Conservation (phyloP, 2,888 invertebrate genomes). For the Nymphalis polychloros region DNA sequence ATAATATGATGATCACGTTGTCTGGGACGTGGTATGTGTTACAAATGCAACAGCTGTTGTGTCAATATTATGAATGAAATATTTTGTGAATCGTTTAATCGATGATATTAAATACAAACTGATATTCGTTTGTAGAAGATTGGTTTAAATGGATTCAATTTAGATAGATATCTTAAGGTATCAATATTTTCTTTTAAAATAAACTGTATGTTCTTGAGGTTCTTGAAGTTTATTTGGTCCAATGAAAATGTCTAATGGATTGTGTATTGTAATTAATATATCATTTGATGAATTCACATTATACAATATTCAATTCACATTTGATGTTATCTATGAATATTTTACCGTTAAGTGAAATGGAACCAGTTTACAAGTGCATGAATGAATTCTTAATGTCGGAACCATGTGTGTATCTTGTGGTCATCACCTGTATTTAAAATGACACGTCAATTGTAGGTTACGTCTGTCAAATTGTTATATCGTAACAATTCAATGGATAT, state of each 20-base stretch:
- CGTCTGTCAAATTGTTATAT: background rate
- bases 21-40: slow-evolving; percentile 22
- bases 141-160: too few relatives aligned
- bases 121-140: too few relatives aligned
- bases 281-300: background rate
- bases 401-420: slow-evolving; percentile 11
- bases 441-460: slow-evolving; percentile 2
- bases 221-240: too few relatives aligned
- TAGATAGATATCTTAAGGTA: too few relatives aligned
- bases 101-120: too few relatives aligned
- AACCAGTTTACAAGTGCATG: slow-evolving; percentile 30
- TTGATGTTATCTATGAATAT: slow-evolving; percentile 27
- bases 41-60: slow-evolving; percentile 20
- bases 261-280: background rate
- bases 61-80: slow-evolving; percentile 25
- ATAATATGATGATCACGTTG: slow-evolving; percentile 39
- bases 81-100: background rate
- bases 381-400: slow-evolving; percentile 30
- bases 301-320: background rate
- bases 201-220: too few relatives aligned
- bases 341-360: slow-evolving; percentile 35
- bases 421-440: slow-evolving; percentile 17
- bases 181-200: too few relatives aligned
- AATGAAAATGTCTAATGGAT: too few relatives aligned
- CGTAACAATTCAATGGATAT: too few relatives aligned